phyloP scores from a whole-genome alignment of 1,140 invertebrate genomes.

The Meteorus sp. region DNA sequence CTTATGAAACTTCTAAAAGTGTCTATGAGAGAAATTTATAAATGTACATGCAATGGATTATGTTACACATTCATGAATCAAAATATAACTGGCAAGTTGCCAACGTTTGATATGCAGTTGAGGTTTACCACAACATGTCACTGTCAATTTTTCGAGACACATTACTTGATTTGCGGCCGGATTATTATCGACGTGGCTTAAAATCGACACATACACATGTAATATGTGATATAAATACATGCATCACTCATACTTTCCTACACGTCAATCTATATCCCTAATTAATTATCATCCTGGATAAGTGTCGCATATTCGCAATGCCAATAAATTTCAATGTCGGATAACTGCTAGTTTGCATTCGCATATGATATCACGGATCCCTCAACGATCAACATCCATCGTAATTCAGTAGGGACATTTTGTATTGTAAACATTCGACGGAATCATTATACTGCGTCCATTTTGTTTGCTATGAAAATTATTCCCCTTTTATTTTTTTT shows the following conservation, averaged over 20 bases:
- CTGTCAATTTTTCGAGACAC: constrained; percentile 5
- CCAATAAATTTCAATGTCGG: neutral
- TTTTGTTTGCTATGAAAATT: too few species aligned
- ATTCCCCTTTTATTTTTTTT: too few species aligned
- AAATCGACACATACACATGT: constrained; percentile 3
- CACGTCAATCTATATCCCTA: constrained; percentile 25
- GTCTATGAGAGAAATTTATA: too few species aligned
- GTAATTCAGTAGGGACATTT: too few species aligned
- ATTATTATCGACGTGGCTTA: constrained; percentile 23
- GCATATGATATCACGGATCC: neutral
- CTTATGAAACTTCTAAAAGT: too few species aligned
- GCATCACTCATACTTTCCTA: constrained; percentile 20
- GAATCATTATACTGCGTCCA: too few species aligned
- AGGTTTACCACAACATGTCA: neutral
- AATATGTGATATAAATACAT: too few species aligned
- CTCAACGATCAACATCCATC: neutral
- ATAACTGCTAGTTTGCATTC: neutral
- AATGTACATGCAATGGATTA: too few species aligned
- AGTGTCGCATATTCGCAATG: constrained; percentile 22
- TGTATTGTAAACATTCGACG: too few species aligned
- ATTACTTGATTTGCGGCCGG: constrained; percentile 1
- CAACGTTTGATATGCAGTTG: too few species aligned
- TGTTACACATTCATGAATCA: too few species aligned
- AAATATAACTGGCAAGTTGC: too few species aligned
- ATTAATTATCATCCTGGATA: constrained; percentile 46